Conservation (phyloP, 1,140 invertebrate species). For the Megalopta genalis region DNA sequence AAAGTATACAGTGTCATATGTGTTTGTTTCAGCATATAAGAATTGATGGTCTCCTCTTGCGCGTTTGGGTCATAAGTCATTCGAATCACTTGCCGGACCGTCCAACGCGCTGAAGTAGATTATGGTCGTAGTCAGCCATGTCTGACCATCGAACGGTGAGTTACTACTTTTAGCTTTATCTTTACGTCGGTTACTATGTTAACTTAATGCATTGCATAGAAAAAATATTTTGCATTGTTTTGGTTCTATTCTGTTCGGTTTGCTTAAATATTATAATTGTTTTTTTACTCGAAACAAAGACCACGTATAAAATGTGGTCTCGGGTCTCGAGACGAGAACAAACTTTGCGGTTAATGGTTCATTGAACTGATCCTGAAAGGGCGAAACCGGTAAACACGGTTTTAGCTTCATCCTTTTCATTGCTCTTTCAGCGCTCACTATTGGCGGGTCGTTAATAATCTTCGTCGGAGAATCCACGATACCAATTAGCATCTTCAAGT, state of each 20-base stretch:
- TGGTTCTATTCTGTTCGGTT: not conserved
- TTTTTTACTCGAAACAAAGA: slow-evolving; percentile 15
- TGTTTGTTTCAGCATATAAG: no score
- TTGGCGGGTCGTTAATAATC: slow-evolving; percentile 50
- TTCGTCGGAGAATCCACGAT: no score
- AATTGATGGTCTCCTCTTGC: no score
- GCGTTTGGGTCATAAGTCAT: no score
- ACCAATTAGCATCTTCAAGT: not conserved
- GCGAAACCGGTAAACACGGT: slow-evolving; percentile 40
- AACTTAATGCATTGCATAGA: not conserved
- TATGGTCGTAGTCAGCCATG: not conserved
- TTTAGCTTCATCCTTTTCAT: not conserved
- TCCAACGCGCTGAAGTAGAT: not conserved
- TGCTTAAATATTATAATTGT: not conserved
- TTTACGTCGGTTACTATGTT: not conserved
- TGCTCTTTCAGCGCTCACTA: slow-evolving; percentile 23
- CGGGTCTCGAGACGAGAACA: slow-evolving; percentile 49
- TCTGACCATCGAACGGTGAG: not conserved
- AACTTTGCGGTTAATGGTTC: slow-evolving; percentile 49
- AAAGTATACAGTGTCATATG: no score
- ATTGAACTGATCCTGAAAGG: slow-evolving; percentile 50
- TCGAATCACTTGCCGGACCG: no score
- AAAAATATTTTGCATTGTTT: not conserved
- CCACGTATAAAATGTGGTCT: slow-evolving; percentile 13
- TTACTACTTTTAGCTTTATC: not conserved